These are phyloP conservation scores for Drosophila borealis DNA, from an alignment of 2,888 invertebrate species.

Conservation along the genomic window DNA sequence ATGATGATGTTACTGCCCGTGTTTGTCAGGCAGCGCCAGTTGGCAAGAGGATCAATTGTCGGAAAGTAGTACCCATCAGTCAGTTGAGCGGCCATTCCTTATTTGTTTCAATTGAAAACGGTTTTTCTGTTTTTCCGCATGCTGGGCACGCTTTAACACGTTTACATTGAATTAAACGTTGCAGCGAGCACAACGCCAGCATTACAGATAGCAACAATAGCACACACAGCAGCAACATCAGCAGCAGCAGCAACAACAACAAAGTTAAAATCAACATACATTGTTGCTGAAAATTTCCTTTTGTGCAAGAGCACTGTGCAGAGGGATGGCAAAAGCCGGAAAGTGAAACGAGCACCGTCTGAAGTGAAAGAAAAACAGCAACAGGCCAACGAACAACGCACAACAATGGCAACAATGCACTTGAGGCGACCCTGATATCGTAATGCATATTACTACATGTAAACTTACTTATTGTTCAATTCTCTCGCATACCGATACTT, in stretches of 20 bases:
- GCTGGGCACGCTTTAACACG: constrained; percentile 73
- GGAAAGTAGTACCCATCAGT: constrained; percentile 21
- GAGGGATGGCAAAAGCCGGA: constrained; percentile 63
- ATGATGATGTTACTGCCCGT: constrained; percentile 26
- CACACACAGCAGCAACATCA: constrained; percentile 40
- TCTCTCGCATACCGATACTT: constrained; percentile 14
- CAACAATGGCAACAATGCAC: constrained; percentile 75
- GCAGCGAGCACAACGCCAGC: constrained; percentile 52
- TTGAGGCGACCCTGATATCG: constrained; percentile 57
- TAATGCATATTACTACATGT: constrained; percentile 42
- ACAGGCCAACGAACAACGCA: constrained; percentile 36
- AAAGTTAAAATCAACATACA: constrained; percentile 76
- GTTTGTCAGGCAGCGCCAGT: constrained; percentile 5
- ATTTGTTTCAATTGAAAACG: constrained; percentile 66
- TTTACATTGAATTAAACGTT: constrained; percentile 79
- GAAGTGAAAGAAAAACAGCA: constrained; percentile 75
- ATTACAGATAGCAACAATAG: constrained; percentile 59
- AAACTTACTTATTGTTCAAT: constrained; percentile 32
- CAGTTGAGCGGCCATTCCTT: constrained; percentile 44
- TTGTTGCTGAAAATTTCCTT: constrained; percentile 64
- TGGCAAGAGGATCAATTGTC: constrained; percentile 1
- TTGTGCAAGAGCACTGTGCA: constrained; percentile 37
- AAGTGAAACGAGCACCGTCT: constrained; percentile 73
- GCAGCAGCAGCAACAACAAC: constrained; percentile 24
- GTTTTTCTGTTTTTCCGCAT: constrained; percentile 50